These are phyloP conservation scores for Taphrorychus bicolor DNA, from an alignment of 2,888 invertebrate species.

Conservation along the genomic window DNA sequence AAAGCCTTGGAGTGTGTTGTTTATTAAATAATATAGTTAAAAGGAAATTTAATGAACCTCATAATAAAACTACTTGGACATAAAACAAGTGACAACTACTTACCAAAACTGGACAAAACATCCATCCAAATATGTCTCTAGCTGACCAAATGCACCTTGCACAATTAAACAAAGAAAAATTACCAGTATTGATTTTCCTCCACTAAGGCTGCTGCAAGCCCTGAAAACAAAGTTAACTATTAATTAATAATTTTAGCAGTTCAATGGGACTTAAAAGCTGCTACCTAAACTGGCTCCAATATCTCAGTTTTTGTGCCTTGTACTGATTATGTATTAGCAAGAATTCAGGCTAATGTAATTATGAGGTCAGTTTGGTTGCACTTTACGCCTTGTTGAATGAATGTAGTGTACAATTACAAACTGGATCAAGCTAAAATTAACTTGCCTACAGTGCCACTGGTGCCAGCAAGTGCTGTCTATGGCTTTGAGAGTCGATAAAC, in stretches of 20 bases:
- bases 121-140: too few species aligned
- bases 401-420: too few species aligned
- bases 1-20: too few species aligned
- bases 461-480: background rate
- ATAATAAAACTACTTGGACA: too few species aligned
- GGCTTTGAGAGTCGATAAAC: background rate
- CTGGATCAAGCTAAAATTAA: background rate
- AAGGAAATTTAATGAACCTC: too few species aligned
- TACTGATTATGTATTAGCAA: too few species aligned
- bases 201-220: slow-evolving; percentile 20
- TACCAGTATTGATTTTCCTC: slow-evolving; percentile 36
- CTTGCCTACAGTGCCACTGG: background rate
- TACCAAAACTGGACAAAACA: too few species aligned
- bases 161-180: slow-evolving; percentile 37
- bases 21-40: too few species aligned
- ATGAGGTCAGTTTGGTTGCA: background rate
- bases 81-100: too few species aligned
- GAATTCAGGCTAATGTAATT: background rate
- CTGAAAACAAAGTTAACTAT: slow-evolving; percentile 10
- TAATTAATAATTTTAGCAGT: background rate
- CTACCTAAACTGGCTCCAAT: background rate
- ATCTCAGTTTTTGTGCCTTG: background rate
- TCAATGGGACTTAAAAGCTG: background rate
- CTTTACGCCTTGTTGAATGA: too few species aligned
- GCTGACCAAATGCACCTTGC: too few species aligned